Conservation (phyloP, 2,888 invertebrate species). For the Drosophila ochracea region DNA sequence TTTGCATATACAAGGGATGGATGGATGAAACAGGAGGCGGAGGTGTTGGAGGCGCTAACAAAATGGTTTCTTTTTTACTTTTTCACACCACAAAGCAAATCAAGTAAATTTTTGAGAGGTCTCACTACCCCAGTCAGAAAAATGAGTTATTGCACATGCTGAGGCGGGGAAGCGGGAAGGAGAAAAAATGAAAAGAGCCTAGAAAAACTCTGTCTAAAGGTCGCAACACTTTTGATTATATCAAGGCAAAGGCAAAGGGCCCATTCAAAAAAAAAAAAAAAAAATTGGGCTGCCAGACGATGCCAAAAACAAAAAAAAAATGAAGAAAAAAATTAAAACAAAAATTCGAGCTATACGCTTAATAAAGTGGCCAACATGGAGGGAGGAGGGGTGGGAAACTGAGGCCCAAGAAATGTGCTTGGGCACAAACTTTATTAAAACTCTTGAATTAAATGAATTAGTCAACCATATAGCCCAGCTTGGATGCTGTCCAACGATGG, state of each 20-base stretch:
- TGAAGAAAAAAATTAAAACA: conserved; percentile 42
- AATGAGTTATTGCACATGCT: conserved; percentile 78
- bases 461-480: conserved; percentile 79
- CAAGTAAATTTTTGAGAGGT: conserved; percentile 73
- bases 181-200: conserved; percentile 30
- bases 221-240: conserved; percentile 78
- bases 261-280: conserved; percentile 36
- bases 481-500: conserved; percentile 45
- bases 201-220: conserved; percentile 54
- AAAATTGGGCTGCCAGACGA: conserved; percentile 56
- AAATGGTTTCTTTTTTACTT: conserved; percentile 53
- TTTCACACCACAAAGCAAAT: conserved; percentile 80
- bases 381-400: conserved; percentile 7
- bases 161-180: conserved; percentile 1
- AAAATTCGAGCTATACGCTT: conserved; percentile 70
- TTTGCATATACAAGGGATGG: conserved; percentile 68
- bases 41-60: conserved; percentile 27
- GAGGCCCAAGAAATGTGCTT: conserved; percentile 65
- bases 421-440: conserved; percentile 79
- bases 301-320: conserved; percentile 40
- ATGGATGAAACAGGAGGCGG: background rate
- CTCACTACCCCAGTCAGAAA: conserved; percentile 52
- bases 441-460: conserved; percentile 81
- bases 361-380: conserved; percentile 70
- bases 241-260: conserved; percentile 58